Evolutionary conservation across 2,888 invertebrate genomes (phyloP).

Genomic region (Parascotia fuliginaria): DNA sequence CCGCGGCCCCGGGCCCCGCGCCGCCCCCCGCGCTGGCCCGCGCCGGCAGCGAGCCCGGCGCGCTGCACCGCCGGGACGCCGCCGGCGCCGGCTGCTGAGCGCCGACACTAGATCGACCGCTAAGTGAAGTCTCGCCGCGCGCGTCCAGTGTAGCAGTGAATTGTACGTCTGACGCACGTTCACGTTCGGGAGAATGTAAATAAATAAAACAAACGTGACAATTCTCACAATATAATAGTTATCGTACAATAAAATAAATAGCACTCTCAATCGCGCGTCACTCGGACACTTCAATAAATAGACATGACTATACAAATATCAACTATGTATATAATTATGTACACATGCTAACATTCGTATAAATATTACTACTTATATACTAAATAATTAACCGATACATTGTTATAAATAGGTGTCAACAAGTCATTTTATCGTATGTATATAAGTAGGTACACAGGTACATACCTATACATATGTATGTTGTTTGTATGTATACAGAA

Average conservation of each 20-base stretch:
- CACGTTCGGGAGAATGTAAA: constrained; percentile 5
- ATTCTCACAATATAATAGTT: constrained; percentile 39
- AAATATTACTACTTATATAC: constrained; percentile 11
- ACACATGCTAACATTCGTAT: constrained; percentile 22
- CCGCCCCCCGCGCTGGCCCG: constrained; percentile 24
- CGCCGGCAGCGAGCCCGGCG: constrained; percentile 50
- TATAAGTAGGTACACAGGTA: no score
- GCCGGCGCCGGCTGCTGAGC: constrained; percentile 29
- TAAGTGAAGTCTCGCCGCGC: no score
- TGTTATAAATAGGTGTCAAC: constrained; percentile 35
- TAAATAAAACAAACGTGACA: constrained; percentile 23
- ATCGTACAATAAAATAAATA: constrained; percentile 66
- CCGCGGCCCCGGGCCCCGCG: background rate
- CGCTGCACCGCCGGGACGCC: constrained; percentile 19
- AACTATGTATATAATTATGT: constrained; percentile 19
- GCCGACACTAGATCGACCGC: background rate
- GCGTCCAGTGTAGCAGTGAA: background rate
- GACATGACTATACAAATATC: constrained; percentile 33
- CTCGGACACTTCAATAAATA: constrained; percentile 58
- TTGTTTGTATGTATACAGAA: no score
- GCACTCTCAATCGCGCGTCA: constrained; percentile 56
- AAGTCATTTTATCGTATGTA: no score
- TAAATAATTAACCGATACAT: constrained; percentile 23
- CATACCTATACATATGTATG: no score
- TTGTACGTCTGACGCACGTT: no score